Conservation (phyloP, 1,140 invertebrate genomes). For the Papilio glaucus region DNA sequence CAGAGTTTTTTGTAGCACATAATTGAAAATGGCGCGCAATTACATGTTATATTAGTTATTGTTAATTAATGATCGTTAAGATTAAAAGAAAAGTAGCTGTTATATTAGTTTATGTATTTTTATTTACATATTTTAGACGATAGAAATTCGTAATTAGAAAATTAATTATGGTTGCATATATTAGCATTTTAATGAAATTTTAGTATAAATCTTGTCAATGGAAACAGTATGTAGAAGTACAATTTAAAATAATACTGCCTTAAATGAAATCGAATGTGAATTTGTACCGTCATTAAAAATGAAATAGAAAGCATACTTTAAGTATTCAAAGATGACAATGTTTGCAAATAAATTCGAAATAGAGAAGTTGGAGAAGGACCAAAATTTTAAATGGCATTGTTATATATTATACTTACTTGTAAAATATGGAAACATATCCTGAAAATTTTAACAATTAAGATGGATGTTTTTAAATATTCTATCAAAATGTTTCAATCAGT, state of each 20-base stretch:
- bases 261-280: constrained; percentile 27
- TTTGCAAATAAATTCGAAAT: constrained; percentile 13
- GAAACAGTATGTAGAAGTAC: constrained; percentile 15
- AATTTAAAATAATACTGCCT: constrained; percentile 34
- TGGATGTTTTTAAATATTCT: background rate
- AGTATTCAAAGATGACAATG: background rate
- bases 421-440: constrained; percentile 35
- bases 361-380: constrained; percentile 31
- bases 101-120: constrained; percentile 5
- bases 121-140: constrained; percentile 4
- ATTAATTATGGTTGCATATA: constrained; percentile 4
- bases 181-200: background rate
- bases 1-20: background rate
- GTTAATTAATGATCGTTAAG: background rate
- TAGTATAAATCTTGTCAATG: constrained; percentile 1
- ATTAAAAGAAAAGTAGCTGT: constrained; percentile 13
- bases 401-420: constrained; percentile 31
- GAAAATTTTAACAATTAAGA: constrained; percentile 14
- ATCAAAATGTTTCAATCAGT: background rate
- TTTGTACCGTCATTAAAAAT: constrained; percentile 9
- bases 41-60: background rate
- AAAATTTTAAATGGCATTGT: constrained; percentile 35
- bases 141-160: background rate
- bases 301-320: constrained; percentile 6
- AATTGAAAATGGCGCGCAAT: constrained; percentile 17